Conservation (phyloP, 2,113 vertebrate species). For the Mesitornis unicolor region DNA sequence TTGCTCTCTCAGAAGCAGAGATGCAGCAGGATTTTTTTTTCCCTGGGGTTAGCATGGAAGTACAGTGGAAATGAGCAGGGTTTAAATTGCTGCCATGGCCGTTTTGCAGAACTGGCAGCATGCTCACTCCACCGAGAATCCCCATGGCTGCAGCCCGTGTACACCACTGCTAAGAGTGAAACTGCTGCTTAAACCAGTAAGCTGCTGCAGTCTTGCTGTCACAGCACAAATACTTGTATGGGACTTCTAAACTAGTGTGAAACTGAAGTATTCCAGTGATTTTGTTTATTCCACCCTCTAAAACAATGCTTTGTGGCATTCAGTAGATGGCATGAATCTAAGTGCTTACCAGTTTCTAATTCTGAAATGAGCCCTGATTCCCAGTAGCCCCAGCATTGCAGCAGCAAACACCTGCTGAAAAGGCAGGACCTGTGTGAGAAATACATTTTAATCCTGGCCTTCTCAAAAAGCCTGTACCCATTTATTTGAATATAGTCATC, state of each 20-base stretch:
- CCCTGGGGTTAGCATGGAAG: neutral
- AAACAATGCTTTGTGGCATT: neutral
- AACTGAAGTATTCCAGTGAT: neutral
- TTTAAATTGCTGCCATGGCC: neutral
- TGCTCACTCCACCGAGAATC: neutral
- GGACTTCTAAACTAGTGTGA: neutral
- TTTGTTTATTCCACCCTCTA: neutral
- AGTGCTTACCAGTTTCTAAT: neutral
- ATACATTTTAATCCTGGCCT: neutral
- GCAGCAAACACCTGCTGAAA: neutral
- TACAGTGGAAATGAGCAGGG: neutral
- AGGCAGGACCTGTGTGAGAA: neutral
- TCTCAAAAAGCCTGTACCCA: neutral
- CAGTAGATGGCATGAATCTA: neutral
- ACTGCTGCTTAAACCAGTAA: neutral
- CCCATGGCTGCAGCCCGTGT: fast-evolving
- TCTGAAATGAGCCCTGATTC: neutral
- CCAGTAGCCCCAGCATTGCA: neutral
- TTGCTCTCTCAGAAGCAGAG: neutral
- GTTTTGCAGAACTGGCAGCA: neutral
- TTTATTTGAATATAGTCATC: neutral
- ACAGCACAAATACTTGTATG: neutral
- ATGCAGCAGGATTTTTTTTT: neutral
- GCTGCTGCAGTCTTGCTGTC: neutral
- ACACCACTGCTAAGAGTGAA: neutral